Percentiles rank a stretch among this genome's conserved stretches.
Conservation (phyloP, 2,888 invertebrate genomes). For the Imbricaverruca yamaguchii region DNA sequence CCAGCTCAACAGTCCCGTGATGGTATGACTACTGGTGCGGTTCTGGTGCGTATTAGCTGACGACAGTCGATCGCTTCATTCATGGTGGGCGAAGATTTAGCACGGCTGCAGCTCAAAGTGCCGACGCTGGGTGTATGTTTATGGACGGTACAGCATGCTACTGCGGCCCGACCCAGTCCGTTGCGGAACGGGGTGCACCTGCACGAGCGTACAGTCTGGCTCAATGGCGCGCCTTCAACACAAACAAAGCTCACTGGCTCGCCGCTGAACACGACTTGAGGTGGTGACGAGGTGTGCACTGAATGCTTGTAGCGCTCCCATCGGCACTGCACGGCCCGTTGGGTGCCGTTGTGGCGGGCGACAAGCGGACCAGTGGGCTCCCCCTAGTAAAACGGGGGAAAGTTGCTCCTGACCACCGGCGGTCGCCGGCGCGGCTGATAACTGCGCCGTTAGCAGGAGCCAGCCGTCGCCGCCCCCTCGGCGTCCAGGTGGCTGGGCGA, state of each 20-base stretch:
- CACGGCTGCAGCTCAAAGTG: too few relatives aligned
- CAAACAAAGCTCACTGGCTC: neutral
- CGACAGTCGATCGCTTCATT: too few relatives aligned
- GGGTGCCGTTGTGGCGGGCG: neutral
- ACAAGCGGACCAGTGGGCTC: neutral
- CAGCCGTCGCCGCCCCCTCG: too few relatives aligned
- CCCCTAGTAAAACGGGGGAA: neutral
- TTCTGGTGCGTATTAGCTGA: too few relatives aligned
- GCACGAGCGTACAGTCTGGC: too few relatives aligned
- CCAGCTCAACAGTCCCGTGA: too few relatives aligned
- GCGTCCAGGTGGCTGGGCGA: neutral
- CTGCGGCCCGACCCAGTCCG: too few relatives aligned
- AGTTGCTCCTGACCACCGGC: neutral
- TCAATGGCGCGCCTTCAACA: neutral
- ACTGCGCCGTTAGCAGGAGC: neutral
- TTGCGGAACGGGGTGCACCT: too few relatives aligned
- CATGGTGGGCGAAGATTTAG: too few relatives aligned
- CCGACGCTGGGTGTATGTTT: too few relatives aligned
- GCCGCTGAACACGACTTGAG: neutral
- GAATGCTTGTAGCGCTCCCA: neutral
- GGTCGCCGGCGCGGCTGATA: neutral
- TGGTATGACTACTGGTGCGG: too few relatives aligned
- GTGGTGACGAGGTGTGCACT: neutral
- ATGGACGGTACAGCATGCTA: too few relatives aligned
- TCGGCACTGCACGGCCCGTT: neutral